Evolutionary conservation across 1,140 invertebrate genomes (phyloP).

Genomic region (Drosophila seguyi): DNA sequence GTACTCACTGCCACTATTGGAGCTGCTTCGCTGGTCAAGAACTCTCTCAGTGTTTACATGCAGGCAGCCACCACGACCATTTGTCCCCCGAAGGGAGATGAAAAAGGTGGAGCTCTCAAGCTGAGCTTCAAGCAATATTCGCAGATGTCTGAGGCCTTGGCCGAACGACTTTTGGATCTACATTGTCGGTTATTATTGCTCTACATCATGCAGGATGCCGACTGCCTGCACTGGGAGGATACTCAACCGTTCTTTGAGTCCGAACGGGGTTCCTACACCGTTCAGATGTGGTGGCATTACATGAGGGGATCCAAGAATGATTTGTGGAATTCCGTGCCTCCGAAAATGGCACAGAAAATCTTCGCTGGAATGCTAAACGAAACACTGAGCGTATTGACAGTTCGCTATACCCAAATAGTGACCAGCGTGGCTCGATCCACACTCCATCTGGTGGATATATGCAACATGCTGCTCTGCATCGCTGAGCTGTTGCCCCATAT

Average conservation of each 20-base stretch:
- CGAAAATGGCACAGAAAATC: conserved; percentile 92
- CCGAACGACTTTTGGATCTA: conserved; percentile 91
- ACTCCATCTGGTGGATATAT: conserved; percentile 89
- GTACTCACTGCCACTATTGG: conserved; percentile 92
- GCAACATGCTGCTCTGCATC: conserved; percentile 90
- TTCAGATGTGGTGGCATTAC: conserved; percentile 95
- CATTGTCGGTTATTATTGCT: conserved; percentile 91
- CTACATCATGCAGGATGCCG: conserved; percentile 92
- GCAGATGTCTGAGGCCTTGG: conserved; percentile 92
- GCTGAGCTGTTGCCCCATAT: conserved; percentile 89
- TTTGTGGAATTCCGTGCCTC: conserved; percentile 92
- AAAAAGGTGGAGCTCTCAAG: conserved; percentile 84
- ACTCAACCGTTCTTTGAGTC: conserved; percentile 88
- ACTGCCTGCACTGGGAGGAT: conserved; percentile 89
- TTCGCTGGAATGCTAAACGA: conserved; percentile 93
- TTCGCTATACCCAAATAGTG: conserved; percentile 89
- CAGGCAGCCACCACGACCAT: conserved; percentile 77
- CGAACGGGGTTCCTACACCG: conserved; percentile 90
- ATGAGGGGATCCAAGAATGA: conserved; percentile 92
- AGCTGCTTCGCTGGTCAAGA: conserved; percentile 91
- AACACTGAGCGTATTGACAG: conserved; percentile 90
- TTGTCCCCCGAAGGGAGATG: conserved; percentile 82
- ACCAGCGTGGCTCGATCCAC: conserved; percentile 88
- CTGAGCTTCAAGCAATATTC: conserved; percentile 90
- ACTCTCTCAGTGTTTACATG: conserved; percentile 90